These are phyloP conservation scores for Sturmia bella DNA, from an alignment of 2,888 invertebrate genomes.

Conservation along the genomic window DNA sequence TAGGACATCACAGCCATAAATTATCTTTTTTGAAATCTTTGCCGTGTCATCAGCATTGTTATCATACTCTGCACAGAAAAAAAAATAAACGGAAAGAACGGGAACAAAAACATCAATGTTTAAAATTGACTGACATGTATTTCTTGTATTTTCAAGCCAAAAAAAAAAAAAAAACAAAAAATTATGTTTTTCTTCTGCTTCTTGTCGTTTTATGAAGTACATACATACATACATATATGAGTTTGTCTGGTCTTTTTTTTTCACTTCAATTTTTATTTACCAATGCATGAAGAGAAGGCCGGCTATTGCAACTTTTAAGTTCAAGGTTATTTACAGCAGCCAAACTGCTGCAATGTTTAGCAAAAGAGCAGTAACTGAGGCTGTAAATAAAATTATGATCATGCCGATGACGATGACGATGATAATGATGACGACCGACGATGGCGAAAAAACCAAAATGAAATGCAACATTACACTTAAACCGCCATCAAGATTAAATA, in stretches of 20 bases:
- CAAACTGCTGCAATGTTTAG: conserved; percentile 74
- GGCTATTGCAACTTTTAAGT: conserved; percentile 71
- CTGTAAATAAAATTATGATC: conserved; percentile 65
- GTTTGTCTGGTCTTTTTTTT: conserved; percentile 16
- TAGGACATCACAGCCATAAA: conserved; percentile 53
- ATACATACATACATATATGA: neutral
- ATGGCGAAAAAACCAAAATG: conserved; percentile 32
- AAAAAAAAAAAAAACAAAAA: no score
- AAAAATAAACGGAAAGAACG: conserved; percentile 15
- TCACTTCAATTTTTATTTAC: conserved; percentile 41
- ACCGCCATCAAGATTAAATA: conserved; percentile 60
- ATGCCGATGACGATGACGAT: conserved; percentile 47
- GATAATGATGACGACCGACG: conserved; percentile 34
- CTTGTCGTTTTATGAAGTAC: conserved; percentile 44
- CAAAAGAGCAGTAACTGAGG: conserved; percentile 72
- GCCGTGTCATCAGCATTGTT: conserved; percentile 62
- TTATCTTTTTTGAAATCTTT: conserved; percentile 57
- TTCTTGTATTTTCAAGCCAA: conserved; percentile 37
- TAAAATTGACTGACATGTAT: conserved; percentile 68
- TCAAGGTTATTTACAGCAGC: conserved; percentile 78
- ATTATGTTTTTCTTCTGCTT: conserved; percentile 26
- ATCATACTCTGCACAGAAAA: conserved; percentile 49
- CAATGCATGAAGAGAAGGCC: conserved; percentile 50
- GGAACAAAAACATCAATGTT: conserved; percentile 61
- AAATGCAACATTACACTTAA: conserved; percentile 50